phyloP scores from a whole-genome alignment of 2,113 vertebrate genomes.

The Pterocles burchelli region DNA sequence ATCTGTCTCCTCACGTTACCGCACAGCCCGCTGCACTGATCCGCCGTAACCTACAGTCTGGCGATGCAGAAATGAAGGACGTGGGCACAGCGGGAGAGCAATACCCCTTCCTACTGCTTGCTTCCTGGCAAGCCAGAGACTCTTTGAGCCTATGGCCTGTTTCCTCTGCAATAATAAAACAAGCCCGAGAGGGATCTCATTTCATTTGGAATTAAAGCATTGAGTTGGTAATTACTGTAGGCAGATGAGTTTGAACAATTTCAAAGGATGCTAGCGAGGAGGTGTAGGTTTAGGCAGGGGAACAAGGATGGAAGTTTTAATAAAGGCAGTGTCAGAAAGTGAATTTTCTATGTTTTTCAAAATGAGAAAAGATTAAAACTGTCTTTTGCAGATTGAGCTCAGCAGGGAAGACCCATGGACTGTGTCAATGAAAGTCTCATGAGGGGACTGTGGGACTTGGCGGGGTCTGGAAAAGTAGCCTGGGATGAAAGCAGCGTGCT shows the following conservation, averaged over 20 bases:
- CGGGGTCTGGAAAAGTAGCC: neutral
- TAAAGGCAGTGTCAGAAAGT: neutral
- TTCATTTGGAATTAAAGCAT: neutral
- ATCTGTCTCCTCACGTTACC: neutral
- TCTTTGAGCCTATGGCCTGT: neutral
- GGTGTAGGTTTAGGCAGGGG: neutral
- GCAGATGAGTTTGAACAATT: slow-evolving; percentile 7
- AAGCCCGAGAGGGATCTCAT: neutral
- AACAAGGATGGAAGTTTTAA: neutral
- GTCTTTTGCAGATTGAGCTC: neutral
- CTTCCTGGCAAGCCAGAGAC: neutral
- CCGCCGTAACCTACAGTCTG: rapidly evolving
- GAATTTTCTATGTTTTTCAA: neutral
- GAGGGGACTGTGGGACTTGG: neutral
- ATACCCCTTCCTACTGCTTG: neutral
- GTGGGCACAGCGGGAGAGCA: neutral
- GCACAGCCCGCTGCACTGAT: neutral
- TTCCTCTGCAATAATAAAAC: neutral
- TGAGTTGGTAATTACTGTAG: neutral
- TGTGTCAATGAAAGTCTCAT: neutral
- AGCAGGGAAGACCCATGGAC: rapidly evolving
- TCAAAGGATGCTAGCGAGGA: neutral
- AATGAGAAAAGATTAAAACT: neutral
- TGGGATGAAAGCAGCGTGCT: neutral
- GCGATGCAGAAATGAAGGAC: neutral